Evolutionary conservation across 2,888 invertebrate species (phyloP).

Genomic region (Ectemnius continuus): DNA sequence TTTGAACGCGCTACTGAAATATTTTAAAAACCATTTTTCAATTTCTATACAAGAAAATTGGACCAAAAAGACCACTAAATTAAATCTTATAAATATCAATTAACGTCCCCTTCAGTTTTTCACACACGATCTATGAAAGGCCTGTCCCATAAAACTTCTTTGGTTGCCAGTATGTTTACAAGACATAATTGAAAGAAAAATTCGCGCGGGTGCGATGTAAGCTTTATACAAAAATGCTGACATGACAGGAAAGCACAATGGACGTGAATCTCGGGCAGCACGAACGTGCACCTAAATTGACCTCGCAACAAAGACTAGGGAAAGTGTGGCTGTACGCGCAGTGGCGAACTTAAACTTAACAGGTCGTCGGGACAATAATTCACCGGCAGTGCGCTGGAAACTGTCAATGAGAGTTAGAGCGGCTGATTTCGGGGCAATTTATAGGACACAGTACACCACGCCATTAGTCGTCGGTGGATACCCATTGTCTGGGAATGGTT

Average conservation of each 20-base stretch:
- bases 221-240: no score
- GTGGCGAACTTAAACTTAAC: constrained; percentile 39
- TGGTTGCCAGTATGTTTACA: no score
- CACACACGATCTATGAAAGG: no score
- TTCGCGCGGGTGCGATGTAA: no score
- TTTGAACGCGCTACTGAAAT: constrained; percentile 20
- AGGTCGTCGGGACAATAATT: constrained; percentile 49
- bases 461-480: constrained; percentile 49
- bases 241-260: constrained; percentile 17
- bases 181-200: no score
- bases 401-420: constrained; percentile 51
- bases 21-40: no score
- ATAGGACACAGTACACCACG: constrained; percentile 53
- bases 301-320: constrained; percentile 31
- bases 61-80: no score
- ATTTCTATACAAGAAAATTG: no score
- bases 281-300: constrained; percentile 35
- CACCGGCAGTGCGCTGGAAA: constrained; percentile 45
- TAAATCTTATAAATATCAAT: no score
- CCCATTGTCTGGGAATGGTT: constrained; percentile 43
- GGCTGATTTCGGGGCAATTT: constrained; percentile 60
- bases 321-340: constrained; percentile 18
- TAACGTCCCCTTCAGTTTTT: no score
- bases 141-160: no score
- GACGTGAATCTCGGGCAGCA: constrained; percentile 11